Evolutionary conservation across 2,888 invertebrate species (phyloP).

Genomic region (Nephrotoma appendiculata): DNA sequence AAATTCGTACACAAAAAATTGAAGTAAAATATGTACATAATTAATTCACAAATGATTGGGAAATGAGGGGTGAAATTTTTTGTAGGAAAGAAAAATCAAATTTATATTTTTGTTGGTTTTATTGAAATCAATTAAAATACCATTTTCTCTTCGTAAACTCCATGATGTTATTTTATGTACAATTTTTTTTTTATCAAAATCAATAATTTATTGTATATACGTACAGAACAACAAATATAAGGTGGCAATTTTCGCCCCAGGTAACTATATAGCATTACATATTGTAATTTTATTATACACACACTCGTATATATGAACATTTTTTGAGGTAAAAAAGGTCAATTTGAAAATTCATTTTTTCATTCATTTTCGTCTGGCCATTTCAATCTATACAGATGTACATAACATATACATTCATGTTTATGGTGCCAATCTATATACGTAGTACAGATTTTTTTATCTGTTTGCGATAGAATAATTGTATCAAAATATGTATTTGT

Average conservation of each 20-base stretch:
- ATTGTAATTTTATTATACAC: neutral
- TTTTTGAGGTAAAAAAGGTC: neutral
- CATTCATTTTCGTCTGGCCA: neutral
- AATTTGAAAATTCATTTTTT: neutral
- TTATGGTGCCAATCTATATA: neutral
- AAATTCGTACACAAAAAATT: neutral
- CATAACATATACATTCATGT: neutral
- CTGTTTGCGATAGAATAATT: neutral
- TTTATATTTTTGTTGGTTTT: neutral
- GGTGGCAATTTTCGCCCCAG: neutral
- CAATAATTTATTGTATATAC: neutral
- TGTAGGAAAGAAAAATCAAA: neutral
- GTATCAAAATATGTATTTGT: neutral
- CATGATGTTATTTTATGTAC: neutral
- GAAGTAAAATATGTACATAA: neutral
- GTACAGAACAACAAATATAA: neutral
- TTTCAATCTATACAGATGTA: neutral
- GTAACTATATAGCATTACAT: neutral
- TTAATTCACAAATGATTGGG: neutral
- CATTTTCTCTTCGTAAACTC: neutral
- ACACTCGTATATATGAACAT: neutral
- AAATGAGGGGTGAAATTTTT: neutral
- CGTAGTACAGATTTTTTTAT: neutral
- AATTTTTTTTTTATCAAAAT: neutral
- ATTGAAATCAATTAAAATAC: neutral